Evolutionary conservation across 1,140 invertebrate genomes (phyloP).

Genomic region (Phortica variegata): DNA sequence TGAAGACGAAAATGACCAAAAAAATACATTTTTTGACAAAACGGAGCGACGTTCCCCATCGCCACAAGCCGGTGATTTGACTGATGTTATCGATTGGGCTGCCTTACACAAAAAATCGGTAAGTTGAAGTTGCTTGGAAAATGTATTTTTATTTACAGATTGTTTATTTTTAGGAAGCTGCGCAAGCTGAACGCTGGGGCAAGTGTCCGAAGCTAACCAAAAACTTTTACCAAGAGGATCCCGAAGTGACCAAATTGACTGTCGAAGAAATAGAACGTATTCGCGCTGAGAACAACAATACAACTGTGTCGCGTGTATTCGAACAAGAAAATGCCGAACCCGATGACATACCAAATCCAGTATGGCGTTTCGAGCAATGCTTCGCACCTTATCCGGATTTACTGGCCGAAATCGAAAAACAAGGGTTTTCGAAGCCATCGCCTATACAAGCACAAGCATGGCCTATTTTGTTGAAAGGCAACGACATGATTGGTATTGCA

Average conservation of each 20-base stretch:
- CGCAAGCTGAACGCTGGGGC: constrained; percentile 63
- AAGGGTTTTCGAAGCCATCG: constrained; percentile 77
- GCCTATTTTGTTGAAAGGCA: constrained; percentile 82
- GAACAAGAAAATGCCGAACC: constrained; percentile 56
- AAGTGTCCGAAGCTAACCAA: constrained; percentile 71
- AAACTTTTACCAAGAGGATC: constrained; percentile 82
- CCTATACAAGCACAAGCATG: constrained; percentile 91
- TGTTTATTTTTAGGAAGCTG: constrained; percentile 58
- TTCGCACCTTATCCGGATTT: constrained; percentile 83
- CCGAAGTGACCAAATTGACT: constrained; percentile 67
- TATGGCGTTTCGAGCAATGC: constrained; percentile 80
- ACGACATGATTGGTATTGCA: constrained; percentile 90
- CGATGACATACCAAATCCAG: constrained; percentile 76
- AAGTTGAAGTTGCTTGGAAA: constrained; percentile 1
- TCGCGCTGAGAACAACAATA: constrained; percentile 70
- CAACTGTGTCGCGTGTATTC: constrained; percentile 63
- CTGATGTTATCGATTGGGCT: constrained; percentile 41
- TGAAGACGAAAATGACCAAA: not conserved
- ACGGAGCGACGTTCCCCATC: not conserved
- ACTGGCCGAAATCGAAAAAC: constrained; percentile 73
- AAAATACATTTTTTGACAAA: constrained; percentile 15
- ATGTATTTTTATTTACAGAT: not conserved
- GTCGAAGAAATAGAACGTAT: constrained; percentile 65
- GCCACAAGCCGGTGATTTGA: constrained; percentile 12
- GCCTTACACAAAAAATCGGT: constrained; percentile 33